Base-by-base conservation (phyloP, 2,113 vertebrate genomes). In the Sceloporus tristichus region DNA sequence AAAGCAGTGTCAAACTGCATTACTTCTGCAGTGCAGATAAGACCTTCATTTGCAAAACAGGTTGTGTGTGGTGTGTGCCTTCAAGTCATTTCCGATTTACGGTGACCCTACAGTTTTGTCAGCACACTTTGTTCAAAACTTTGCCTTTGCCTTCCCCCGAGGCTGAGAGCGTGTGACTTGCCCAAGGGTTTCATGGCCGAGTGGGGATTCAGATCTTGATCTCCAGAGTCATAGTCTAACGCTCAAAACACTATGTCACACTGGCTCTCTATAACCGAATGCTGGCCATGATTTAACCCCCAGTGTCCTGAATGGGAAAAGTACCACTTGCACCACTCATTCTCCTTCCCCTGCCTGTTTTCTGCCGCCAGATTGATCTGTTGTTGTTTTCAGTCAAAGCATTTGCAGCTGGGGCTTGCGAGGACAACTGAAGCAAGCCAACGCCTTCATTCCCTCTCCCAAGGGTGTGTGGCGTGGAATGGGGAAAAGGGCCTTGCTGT, bases 321-420 rank as follows among this genome's bases (percentile, higher is more conserved):
- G 7, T 6, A 9, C 18, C 54, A 16, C 79, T 65, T 42, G 54
- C 3, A 9, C 38, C 56, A 59, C 2, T 2, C 11, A 1, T 2
- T 3, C 11, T 23, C 54, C 1, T 11, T 71, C 75, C 70, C 75
- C 71, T 73, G 14, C 74, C 0, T 90, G 90, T 81, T 88, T 89
- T 27, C 62, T n/a, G 6, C 82, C 65, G 42, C 59, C 13, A 54
- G 79, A 77, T 83, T 76, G 34, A 65, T 5, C 80, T 82, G 79
- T 82, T 88, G 86, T 87, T 87, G 79, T 88, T 87, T 83, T 88
- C 34, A 27, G 68, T 9, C 1, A 18, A 48, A 75, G 54, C 70
- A 5, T 70, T 5, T 5, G 56, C 71, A 88, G 86, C 86, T 77
- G 79, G 71, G n/a, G 62, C 79, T 42, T 23, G n/a, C 2, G 9